These are phyloP conservation scores for Phylloscopus whistleri DNA, from an alignment of 2,113 vertebrate species.

Conservation along the genomic window DNA sequence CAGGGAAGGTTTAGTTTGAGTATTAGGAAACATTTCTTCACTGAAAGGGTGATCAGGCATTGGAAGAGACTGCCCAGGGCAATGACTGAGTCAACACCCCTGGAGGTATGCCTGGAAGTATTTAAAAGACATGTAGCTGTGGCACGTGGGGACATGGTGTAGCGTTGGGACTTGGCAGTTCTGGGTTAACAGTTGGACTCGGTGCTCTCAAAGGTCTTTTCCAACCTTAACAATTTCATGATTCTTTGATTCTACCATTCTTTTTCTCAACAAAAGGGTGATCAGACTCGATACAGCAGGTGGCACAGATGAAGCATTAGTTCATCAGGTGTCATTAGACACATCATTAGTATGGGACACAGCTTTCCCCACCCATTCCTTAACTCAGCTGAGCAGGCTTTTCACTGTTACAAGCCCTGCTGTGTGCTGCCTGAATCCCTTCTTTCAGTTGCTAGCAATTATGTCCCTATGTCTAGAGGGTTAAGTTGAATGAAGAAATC, in stretches of 20 bases:
- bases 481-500: neutral
- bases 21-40: neutral
- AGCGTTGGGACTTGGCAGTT: neutral
- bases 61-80: neutral
- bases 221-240: neutral
- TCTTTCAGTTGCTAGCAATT: neutral
- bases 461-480: neutral
- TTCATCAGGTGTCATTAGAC: constrained; percentile 10
- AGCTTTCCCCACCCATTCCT: neutral
- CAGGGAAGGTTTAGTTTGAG: neutral
- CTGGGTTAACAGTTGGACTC: neutral
- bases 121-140: neutral
- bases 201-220: neutral
- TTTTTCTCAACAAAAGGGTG: neutral
- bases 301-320: neutral
- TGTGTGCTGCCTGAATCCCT: neutral
- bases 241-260: neutral
- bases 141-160: neutral
- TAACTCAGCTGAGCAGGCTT: neutral
- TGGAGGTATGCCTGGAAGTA: neutral
- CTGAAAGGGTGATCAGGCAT: neutral
- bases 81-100: accelerated
- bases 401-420: neutral
- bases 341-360: neutral
- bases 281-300: neutral